Evolutionary conservation across 2,113 vertebrate genomes (phyloP).

Genomic region (Copsychus sechellarum): DNA sequence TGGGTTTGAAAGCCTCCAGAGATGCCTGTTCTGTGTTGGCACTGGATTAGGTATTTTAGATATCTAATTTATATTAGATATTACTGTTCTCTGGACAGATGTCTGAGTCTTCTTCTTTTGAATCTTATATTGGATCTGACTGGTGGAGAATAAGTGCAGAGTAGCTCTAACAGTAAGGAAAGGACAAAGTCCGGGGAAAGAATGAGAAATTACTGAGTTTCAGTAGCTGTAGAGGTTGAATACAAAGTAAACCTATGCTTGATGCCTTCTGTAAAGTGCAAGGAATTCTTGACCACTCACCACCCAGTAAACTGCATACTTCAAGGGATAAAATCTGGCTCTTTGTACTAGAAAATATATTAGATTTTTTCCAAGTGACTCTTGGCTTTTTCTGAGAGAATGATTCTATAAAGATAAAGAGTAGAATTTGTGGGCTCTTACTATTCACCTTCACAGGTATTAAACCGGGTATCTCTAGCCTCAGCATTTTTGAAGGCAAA

Average conservation of each 20-base stretch:
- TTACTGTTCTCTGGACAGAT: neutral
- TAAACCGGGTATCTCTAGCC: neutral
- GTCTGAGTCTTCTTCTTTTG: neutral
- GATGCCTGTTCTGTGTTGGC: neutral
- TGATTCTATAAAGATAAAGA: neutral
- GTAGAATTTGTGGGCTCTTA: neutral
- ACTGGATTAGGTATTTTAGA: neutral
- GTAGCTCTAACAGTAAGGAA: neutral
- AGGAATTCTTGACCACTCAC: neutral
- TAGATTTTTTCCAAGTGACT: neutral
- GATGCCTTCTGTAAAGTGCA: neutral
- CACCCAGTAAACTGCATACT: neutral
- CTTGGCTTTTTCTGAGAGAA: conserved; percentile 21
- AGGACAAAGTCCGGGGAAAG: neutral
- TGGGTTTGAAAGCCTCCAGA: neutral
- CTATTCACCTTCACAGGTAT: neutral
- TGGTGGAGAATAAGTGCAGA: neutral
- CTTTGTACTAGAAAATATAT: conserved; percentile 9
- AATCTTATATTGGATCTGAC: neutral
- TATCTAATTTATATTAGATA: too few species aligned
- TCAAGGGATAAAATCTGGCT: neutral
- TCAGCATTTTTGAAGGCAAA: conserved; percentile 24
- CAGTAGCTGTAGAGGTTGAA: neutral
- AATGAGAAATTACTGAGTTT: neutral
- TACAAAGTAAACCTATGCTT: neutral